Conservation (phyloP, 2,888 invertebrate species). For the Nomada fabriciana region DNA sequence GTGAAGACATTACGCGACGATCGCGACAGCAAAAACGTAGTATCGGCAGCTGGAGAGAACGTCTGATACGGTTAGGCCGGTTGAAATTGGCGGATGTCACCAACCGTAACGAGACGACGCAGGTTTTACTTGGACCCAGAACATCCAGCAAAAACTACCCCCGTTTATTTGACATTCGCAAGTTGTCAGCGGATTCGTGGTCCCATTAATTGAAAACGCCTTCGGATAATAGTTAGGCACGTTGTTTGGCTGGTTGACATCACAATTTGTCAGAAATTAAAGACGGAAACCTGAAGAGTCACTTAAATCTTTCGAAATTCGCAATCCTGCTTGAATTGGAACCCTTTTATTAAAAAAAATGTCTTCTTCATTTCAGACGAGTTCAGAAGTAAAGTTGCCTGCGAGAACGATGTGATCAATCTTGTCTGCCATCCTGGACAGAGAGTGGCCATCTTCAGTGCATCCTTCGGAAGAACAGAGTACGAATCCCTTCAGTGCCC, state of each 20-base stretch:
- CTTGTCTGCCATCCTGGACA: constrained; percentile 95
- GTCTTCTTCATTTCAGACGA: constrained; percentile 89
- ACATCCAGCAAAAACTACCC: constrained; percentile 34
- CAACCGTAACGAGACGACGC: constrained; percentile 49
- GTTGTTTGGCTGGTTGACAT: too few species aligned
- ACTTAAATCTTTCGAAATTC: too few species aligned
- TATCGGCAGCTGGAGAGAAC: constrained; percentile 37
- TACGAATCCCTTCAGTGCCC: constrained; percentile 95
- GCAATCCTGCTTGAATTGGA: too few species aligned
- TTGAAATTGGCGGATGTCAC: constrained; percentile 55
- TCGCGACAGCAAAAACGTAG: constrained; percentile 43
- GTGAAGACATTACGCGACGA: constrained; percentile 3
- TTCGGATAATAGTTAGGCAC: neutral
- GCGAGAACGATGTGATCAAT: constrained; percentile 95
- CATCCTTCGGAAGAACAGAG: constrained; percentile 95
- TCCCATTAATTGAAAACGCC: neutral
- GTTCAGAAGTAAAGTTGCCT: constrained; percentile 96
- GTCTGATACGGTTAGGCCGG: constrained; percentile 45
- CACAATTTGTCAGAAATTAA: too few species aligned
- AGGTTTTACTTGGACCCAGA: constrained; percentile 45
- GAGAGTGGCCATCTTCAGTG: constrained; percentile 96
- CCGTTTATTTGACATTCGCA: constrained; percentile 18
- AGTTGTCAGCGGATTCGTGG: constrained; percentile 1
- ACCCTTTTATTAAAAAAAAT: neutral
- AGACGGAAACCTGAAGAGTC: too few species aligned